Evolutionary conservation across 2,888 invertebrate species (phyloP).

Genomic region (Meiosimyza decipiens): DNA sequence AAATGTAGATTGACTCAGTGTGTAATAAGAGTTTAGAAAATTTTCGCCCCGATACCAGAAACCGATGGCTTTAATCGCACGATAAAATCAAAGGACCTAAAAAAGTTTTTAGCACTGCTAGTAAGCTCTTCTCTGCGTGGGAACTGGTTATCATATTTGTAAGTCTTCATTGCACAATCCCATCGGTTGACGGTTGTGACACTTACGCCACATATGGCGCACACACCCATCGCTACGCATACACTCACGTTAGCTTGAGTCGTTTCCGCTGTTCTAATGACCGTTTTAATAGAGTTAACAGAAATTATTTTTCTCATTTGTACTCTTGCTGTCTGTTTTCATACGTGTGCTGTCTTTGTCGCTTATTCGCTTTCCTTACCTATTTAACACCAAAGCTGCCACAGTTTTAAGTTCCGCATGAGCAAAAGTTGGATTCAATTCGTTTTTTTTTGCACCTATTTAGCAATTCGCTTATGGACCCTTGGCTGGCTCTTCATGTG

Average conservation of each 20-base stretch:
- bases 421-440: neutral
- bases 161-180: neutral
- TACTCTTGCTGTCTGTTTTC: neutral
- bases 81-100: no score
- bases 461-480: neutral
- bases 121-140: no score
- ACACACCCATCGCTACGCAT: neutral
- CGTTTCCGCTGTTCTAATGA: slow-evolving; percentile 16
- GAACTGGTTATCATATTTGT: neutral
- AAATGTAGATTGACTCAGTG: no score
- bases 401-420: neutral
- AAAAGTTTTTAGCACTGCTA: no score
- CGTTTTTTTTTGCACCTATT: neutral
- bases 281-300: slow-evolving; percentile 17
- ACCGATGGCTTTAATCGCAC: no score
- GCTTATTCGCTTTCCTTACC: neutral
- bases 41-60: no score
- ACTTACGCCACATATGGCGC: neutral
- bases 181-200: slow-evolving; percentile 9
- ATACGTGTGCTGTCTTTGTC: no score
- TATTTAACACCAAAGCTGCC: neutral
- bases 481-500: neutral
- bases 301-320: neutral
- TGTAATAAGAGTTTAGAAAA: no score
- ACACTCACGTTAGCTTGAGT: neutral